Conservation (phyloP, 2,888 invertebrate species). For the Athetis lepigone region DNA sequence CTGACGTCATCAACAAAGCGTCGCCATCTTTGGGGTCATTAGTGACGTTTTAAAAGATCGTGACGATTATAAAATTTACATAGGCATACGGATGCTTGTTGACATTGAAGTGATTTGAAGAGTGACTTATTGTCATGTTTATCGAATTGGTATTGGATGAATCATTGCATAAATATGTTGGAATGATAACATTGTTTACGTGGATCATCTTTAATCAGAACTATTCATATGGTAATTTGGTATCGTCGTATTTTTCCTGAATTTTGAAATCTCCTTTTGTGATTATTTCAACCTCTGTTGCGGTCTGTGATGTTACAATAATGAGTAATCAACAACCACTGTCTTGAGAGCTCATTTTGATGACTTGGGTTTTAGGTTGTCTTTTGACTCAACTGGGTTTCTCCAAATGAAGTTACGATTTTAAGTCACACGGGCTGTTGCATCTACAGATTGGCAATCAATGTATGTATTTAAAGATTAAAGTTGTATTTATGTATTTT, state of each 20-base stretch:
- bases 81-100: conserved; percentile 29
- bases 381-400: too few species aligned
- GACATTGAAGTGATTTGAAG: conserved; percentile 28
- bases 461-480: too few species aligned
- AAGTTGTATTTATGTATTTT: too few species aligned
- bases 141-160: conserved; percentile 33
- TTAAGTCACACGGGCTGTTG: too few species aligned
- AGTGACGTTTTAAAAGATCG: conserved; percentile 34
- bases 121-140: conserved; percentile 31
- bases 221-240: conserved; percentile 15
- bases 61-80: conserved; percentile 47
- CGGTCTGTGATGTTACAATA: too few species aligned
- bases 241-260: not conserved
- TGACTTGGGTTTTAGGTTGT: too few species aligned
- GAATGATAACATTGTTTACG: conserved; percentile 20
- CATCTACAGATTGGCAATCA: too few species aligned
- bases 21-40: conserved; percentile 30
- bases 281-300: not conserved
- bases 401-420: too few species aligned
- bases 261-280: not conserved
- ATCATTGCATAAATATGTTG: conserved; percentile 26
- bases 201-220: conserved; percentile 11
- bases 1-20: conserved; percentile 16
- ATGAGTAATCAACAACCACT: too few species aligned
- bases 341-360: too few species aligned